Base-by-base conservation (phyloP, 2,113 vertebrate genomes). In the Theristicus caerulescens region DNA sequence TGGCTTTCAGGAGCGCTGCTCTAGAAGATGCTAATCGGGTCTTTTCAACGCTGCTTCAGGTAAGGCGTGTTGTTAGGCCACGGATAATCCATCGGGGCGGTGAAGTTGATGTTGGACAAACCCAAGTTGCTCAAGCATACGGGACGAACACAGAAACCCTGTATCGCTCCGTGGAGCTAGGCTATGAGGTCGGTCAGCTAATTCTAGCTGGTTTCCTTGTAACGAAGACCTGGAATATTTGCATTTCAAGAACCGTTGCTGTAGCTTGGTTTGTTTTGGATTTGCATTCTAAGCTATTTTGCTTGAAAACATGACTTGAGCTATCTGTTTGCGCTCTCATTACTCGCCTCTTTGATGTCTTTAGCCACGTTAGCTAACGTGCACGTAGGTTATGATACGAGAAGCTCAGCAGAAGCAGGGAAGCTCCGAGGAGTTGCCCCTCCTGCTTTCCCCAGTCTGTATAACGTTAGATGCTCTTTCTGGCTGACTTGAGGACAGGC, bases 231-330 rank as follows among this genome's bases (percentile, higher is more conserved):
- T 80, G 49, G 76, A 74, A 42, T 14, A 38, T 5, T 21, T 13
- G 24, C 57, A 2, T 73, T 90, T 67, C 77, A 81, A 93, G 90
- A 86, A 49, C n/a, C 21, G 9, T 20, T 64, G 86, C 42, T 85
- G 25, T 70, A 29, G 80, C 86, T 65, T 69, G 49, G 57, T 76
- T 73, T 65, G 58, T 64, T 92, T 73, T 61, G 27, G 26, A 36
- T 81, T 94, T 59, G 47, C 71, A 18, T 94, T 25, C 15, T 49
- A 12, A 95, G 59, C 42, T 64, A 1, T 94, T 96, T 93, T 93
- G n/a, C 86, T 83, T 88, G 79, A 52, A 94, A 95, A 89, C 32
- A 18, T 49, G 62, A 44, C 89, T 73, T 72, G 83, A n/a, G 87
- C 91, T 64, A 92, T 71, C 69, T 77, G 42, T 82, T 70, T 74